Evolutionary conservation across 2,113 vertebrate genomes (phyloP).

Genomic region (Vulpes vulpes): DNA sequence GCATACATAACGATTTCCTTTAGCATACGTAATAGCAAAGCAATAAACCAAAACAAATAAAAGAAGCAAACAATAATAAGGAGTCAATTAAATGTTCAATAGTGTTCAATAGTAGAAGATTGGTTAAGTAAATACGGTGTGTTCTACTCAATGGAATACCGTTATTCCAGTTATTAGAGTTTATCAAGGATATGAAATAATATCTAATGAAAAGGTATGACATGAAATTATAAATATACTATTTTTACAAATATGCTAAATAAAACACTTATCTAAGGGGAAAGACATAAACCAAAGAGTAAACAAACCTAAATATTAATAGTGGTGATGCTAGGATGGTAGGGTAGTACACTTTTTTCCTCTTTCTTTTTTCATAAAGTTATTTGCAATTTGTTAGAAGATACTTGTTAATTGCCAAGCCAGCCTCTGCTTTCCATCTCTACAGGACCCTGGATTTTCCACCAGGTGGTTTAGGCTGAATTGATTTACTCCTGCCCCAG

Average conservation of each 20-base stretch:
- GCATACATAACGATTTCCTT: background rate
- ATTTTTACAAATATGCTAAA: background rate
- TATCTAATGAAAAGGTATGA: background rate
- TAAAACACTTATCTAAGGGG: background rate
- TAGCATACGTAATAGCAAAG: background rate
- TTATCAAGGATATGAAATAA: conserved; percentile 13
- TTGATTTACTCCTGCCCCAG: background rate
- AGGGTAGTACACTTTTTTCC: background rate
- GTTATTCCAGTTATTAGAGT: background rate
- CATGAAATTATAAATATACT: background rate
- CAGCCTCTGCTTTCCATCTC: background rate
- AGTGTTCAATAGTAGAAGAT: background rate
- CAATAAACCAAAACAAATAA: background rate
- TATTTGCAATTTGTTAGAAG: background rate
- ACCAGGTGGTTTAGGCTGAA: background rate
- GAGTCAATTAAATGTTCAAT: background rate
- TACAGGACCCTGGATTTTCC: background rate
- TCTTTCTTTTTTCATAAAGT: background rate
- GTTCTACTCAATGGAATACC: background rate
- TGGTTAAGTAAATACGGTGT: background rate
- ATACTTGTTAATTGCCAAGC: background rate
- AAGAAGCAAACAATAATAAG: background rate
- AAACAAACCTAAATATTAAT: background rate
- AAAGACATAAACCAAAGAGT: background rate
- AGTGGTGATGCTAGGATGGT: background rate